These are phyloP conservation scores for Drosophila melanosoma DNA, from an alignment of 2,888 invertebrate genomes.

Conservation along the genomic window DNA sequence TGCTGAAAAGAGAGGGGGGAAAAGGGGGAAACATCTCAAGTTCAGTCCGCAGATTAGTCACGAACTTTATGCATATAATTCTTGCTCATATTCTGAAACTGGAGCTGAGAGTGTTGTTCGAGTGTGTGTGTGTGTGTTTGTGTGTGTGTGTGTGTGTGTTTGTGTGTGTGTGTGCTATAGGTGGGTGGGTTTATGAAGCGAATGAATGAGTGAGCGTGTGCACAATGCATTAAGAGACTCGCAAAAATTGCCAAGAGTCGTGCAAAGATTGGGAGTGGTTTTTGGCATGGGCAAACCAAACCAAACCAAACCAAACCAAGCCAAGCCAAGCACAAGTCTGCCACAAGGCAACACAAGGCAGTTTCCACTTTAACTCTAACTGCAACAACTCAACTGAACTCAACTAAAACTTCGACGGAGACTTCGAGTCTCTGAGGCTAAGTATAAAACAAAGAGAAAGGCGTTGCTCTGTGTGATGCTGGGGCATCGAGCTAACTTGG, in stretches of 20 bases:
- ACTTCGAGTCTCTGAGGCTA: constrained; percentile 21
- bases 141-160: neutral
- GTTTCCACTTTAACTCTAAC: constrained; percentile 2
- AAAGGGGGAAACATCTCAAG: constrained; percentile 57
- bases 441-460: constrained; percentile 72
- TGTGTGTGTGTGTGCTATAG: constrained; percentile 27
- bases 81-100: constrained; percentile 55
- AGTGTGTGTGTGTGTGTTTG: neutral
- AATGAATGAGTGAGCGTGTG: constrained; percentile 50
- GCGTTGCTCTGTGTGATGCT: constrained; percentile 58
- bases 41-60: constrained; percentile 73
- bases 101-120: neutral
- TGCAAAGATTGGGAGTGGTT: constrained; percentile 80
- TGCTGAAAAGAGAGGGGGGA: constrained; percentile 14
- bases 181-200: constrained; percentile 47
- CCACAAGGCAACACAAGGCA: constrained; percentile 13
- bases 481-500: constrained; percentile 18
- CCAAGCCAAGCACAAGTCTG: constrained; percentile 25
- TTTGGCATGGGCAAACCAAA: constrained; percentile 27
- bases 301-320: constrained; percentile 33
- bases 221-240: constrained; percentile 70
- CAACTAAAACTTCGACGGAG: constrained; percentile 1
- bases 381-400: constrained; percentile 19
- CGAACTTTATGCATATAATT: constrained; percentile 76
- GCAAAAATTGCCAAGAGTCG: constrained; percentile 74